Evolutionary conservation across 2,888 invertebrate genomes (phyloP).

Genomic region (Melolontha melolontha): DNA sequence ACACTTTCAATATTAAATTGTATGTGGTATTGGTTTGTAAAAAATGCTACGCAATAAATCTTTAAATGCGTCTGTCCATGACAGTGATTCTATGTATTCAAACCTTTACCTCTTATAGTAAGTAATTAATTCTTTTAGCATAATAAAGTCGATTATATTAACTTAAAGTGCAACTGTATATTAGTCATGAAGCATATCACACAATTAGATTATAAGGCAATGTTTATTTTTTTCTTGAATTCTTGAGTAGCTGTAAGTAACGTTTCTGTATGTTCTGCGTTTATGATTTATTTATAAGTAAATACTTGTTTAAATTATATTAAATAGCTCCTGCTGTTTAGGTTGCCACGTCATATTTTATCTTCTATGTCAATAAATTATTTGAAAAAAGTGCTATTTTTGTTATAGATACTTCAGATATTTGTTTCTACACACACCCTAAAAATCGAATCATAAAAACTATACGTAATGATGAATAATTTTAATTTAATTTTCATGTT

Average conservation of each 20-base stretch:
- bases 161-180: constrained; percentile 41
- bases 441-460: too few species aligned
- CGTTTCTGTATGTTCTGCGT: constrained; percentile 35
- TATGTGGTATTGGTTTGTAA: too few species aligned
- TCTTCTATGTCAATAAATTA: constrained; percentile 42
- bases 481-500: too few species aligned
- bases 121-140: constrained; percentile 22
- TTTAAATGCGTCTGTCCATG: too few species aligned
- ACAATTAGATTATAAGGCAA: constrained; percentile 38
- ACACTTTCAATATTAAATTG: too few species aligned
- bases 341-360: constrained; percentile 39
- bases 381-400: constrained; percentile 30
- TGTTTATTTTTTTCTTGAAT: constrained; percentile 32
- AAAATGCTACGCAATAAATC: too few species aligned
- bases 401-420: not conserved
- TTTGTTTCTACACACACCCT: too few species aligned
- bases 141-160: constrained; percentile 25
- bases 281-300: constrained; percentile 38
- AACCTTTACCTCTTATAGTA: constrained; percentile 7
- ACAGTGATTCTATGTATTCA: too few species aligned
- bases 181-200: constrained; percentile 43
- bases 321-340: constrained; percentile 28
- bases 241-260: constrained; percentile 39
- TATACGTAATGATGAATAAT: too few species aligned
- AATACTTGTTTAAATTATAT: constrained; percentile 26